phyloP scores from a whole-genome alignment of 1,140 invertebrate genomes.

The Cydia splendana region DNA sequence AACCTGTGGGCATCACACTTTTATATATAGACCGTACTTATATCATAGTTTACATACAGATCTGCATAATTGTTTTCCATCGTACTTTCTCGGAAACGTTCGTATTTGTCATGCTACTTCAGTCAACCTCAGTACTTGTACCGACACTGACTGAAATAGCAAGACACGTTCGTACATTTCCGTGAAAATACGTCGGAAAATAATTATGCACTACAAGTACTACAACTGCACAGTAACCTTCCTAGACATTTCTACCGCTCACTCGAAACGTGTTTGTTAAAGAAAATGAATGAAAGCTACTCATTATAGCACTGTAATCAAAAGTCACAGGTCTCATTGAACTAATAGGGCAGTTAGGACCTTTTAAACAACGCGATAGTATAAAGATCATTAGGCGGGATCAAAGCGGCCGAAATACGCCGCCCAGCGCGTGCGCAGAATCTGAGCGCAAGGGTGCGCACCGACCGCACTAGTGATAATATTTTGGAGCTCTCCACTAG shows the following conservation, averaged over 20 bases:
- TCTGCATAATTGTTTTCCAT: no score
- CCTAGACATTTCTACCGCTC: not conserved
- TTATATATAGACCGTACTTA: no score
- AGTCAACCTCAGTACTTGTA: no score
- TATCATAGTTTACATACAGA: no score
- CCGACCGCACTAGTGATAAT: not conserved
- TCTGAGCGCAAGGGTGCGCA: not conserved
- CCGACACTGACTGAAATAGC: no score
- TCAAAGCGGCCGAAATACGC: constrained; percentile 30
- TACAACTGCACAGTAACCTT: not conserved
- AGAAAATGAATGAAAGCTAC: not conserved
- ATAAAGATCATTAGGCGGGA: constrained; percentile 19
- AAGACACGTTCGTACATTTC: no score
- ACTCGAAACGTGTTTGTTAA: constrained; percentile 2
- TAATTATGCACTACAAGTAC: no score
- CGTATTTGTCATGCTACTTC: no score
- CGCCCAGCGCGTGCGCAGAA: constrained; percentile 19
- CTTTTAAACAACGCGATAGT: not conserved
- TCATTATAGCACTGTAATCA: not conserved
- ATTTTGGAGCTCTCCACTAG: no score
- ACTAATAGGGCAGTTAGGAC: not conserved
- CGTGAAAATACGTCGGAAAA: no score
- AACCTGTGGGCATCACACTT: no score
- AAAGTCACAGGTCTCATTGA: not conserved
- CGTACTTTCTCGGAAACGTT: no score